Evolutionary conservation across 1,140 invertebrate genomes (phyloP).

Genomic region (Daktulosphaira vitifoliae): DNA sequence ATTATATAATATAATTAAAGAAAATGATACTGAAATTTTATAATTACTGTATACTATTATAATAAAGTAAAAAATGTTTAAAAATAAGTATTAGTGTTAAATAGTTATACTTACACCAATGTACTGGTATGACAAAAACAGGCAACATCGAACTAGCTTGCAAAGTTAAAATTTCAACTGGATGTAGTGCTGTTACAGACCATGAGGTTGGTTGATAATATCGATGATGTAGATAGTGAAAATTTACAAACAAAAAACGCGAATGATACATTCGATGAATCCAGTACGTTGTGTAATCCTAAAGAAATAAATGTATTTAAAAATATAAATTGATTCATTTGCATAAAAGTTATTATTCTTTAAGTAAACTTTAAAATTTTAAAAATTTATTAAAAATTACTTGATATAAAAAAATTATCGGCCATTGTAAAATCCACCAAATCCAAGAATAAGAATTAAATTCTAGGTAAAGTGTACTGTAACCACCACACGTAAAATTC

Average conservation of each 20-base stretch:
- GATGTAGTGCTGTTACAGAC: slow-evolving; percentile 64
- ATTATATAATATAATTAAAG: slow-evolving; percentile 51
- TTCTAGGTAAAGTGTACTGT: slow-evolving; percentile 55
- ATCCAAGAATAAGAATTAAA: slow-evolving; percentile 54
- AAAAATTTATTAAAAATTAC: slow-evolving; percentile 42
- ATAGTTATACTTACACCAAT: slow-evolving; percentile 52
- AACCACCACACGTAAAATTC: slow-evolving; percentile 58
- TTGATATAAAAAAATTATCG: slow-evolving; percentile 54
- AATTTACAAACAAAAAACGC: slow-evolving; percentile 58
- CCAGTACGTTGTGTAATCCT: slow-evolving; percentile 62
- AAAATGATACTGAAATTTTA: slow-evolving; percentile 50
- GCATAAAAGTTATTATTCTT: background rate
- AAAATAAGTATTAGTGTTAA: too few species aligned
- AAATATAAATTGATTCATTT: background rate
- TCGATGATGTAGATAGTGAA: slow-evolving; percentile 65
- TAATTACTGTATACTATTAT: background rate
- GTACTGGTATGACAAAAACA: slow-evolving; percentile 51
- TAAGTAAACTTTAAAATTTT: background rate
- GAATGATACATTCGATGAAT: slow-evolving; percentile 58
- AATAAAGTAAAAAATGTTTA: background rate
- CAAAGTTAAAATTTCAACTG: slow-evolving; percentile 54
- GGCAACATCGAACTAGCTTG: slow-evolving; percentile 50
- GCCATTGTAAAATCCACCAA: slow-evolving; percentile 58
- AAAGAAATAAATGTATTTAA: slow-evolving; percentile 37
- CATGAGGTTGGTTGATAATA: slow-evolving; percentile 68